Evolutionary conservation across 2,113 vertebrate species (phyloP), one percentile per base, ranked within the genome.

Genomic region (Rhabdornis inornatus): DNA sequence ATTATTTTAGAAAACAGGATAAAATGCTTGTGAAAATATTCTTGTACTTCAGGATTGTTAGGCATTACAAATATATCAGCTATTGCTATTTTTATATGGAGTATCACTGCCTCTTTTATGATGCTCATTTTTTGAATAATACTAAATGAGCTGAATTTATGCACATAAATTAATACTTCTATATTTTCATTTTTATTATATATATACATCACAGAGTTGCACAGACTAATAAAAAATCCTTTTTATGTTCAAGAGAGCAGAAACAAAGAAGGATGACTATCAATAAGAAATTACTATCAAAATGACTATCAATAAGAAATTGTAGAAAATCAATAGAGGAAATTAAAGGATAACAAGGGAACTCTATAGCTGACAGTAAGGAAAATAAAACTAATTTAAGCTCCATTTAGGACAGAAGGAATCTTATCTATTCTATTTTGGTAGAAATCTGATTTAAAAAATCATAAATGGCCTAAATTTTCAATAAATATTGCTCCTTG

Each of bases 101-200:
- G 33, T 79, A 92, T 64, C 40, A 47, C 31, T 82, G 64, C 57
- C 33, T 83, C 14, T 85, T 90, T 88, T 88, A 90, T 49, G 53
- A 49, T 79, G 31, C 25, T 72, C 31, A 45, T 94, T 96, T 95
- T 94, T 89, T 74, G 56, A 94, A 59, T 83, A 90, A 70, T 64
- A 65, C 60, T 76, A 85, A 90, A 95, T 70, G 57, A 88, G 21
- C 12, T 47, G 39, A 70, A 95, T 92, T 83, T 80, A 74, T 83
- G 79, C 27, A 93, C 56, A 77, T 65, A 88, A 92, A 93, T 90
- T 80, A 90, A 66, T 90, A 69, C n/a, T 64, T 92, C 35, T 60
- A 57, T 31, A 76, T 92, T 95, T 94, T 91, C 33, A 40, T 44
- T 96, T 94, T 97, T 94, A 83, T 94, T 94, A 52, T 42, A 33